Evolutionary conservation across 2,113 vertebrate species (phyloP).

Genomic region (Vulpes vulpes): DNA sequence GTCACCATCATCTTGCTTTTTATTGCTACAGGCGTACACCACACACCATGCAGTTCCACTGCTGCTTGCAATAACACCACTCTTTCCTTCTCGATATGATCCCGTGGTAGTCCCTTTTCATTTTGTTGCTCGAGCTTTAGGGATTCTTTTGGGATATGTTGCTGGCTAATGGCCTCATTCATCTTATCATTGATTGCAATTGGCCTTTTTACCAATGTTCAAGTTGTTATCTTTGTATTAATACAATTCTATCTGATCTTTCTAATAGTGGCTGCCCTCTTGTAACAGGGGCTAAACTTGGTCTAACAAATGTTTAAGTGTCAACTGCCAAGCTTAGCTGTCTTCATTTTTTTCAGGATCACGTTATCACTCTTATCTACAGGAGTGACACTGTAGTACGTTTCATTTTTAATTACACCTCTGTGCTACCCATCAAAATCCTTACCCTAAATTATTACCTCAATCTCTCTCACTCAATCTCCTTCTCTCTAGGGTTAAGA

Average conservation of each 20-base stretch:
- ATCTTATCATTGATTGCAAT: neutral
- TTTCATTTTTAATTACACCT: neutral
- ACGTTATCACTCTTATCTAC: neutral
- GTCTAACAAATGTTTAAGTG: neutral
- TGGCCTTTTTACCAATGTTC: conserved; percentile 3
- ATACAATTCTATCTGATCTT: conserved; percentile 35
- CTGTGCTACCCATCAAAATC: conserved; percentile 32
- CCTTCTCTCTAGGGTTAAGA: neutral
- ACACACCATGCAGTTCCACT: neutral
- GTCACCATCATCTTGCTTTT: neutral
- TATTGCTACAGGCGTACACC: neutral
- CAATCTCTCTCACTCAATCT: neutral
- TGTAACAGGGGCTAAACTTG: neutral
- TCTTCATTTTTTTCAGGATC: neutral
- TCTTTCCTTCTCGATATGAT: neutral
- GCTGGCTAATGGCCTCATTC: neutral
- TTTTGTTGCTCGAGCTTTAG: neutral
- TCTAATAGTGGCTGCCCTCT: neutral
- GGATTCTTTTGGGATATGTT: neutral
- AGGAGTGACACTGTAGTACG: neutral
- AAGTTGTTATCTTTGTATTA: conserved; percentile 24
- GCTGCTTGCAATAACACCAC: neutral
- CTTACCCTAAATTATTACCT: neutral
- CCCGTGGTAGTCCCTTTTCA: neutral
- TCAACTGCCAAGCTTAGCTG: neutral